Evolutionary conservation across 1,140 invertebrate genomes (phyloP), one percentile per base, ranked within the genome.

Genomic region (Holotrichia oblita): DNA sequence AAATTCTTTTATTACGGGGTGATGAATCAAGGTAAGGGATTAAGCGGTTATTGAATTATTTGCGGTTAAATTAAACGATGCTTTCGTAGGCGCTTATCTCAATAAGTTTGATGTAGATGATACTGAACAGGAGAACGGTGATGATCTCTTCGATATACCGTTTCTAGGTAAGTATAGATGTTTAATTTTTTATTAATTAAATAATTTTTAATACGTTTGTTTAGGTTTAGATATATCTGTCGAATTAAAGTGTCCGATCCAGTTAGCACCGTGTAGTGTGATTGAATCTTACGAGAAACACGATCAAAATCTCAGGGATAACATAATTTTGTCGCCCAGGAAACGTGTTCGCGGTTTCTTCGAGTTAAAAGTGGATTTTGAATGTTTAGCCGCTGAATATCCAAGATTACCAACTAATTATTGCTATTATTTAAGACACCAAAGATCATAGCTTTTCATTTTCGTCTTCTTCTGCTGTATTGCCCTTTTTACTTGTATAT

Each of bases 1-100:
- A 76, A 44, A 24, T 76, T 76, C 27, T 76, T 76, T 14, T 76
- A 76, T 76, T 76, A 76, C 22, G 75, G 75, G 0, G 75, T 76
- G 0, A 76, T 76, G 75, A 76, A 76, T 42, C 41, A 76, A 76
- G 75, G 74, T 76, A 55, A 55, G 0, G 14, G 20, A 20, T n/a
- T n/a, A n/a, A n/a, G 4, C 17, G 9, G 6, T 40, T 42, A 12
- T 0, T 10, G 4, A 20, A 44, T 44, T 76, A 76, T 9, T 24
- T 4, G 22, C 4, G 8, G 3, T 76, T 7, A 2, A 9, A 48
- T 55, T 34, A n/a, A n/a, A n/a, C 14, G 20, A 20, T 44, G 3
- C 6, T 76, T 76, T 76, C 20, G n/a, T 22, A 76, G 74, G 75
- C 6, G 75, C 75, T 8, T 76, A 76, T 6, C 14, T 76, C 2